Base-by-base conservation (phyloP, 2,888 invertebrate species). In the Marasmarcha lunaedactyla region DNA sequence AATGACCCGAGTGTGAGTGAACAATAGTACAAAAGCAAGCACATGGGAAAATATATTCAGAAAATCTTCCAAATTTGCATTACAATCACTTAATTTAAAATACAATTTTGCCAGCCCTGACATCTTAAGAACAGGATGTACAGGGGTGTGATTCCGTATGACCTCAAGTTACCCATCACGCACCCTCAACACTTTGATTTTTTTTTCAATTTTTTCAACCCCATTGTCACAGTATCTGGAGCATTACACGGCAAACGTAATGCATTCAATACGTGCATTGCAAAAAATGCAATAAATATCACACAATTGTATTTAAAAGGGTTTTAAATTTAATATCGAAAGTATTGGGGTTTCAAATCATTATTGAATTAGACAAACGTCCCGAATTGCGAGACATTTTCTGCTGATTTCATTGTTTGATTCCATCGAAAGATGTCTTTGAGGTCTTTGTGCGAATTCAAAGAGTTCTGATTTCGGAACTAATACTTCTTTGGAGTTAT, bases 141-240 rank as follows among this genome's bases (percentile, higher is more conserved):
- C 71, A 79, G 70, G 79, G 81, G 81, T 79, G 78, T 76, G 79
- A 79, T 69, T 60, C 62, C 57, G 60, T 72, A 70, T 81, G 79
- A 83, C 83, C 83, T 81, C 79, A 79, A 78, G 76, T 76, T 78
- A 78, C 79, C 72, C 72, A 76, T 71, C 66, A 58, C 49, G 63
- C 60, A 70, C 76, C 74, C 72, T 65, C 52, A 58, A 48, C 44
- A 40, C 46, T 57, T 54, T n/a, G n/a, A n/a, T n/a, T n/a, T n/a
- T n/a, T n/a, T n/a, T n/a, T n/a, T n/a, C n/a, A n/a, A n/a, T n/a
- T 47, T 50, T 51, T 55, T 51, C 51, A 46, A 39, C 20, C 42
- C 59, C 54, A 65, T 73, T 72, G 69, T 70, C 51, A 48, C 52
- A 42, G 43, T 63, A 77, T 76, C 69, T 77, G 49, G 71, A 78